These are phyloP conservation scores for Lagopus leucura DNA, from an alignment of 2,113 vertebrate species.

Conservation along the genomic window DNA sequence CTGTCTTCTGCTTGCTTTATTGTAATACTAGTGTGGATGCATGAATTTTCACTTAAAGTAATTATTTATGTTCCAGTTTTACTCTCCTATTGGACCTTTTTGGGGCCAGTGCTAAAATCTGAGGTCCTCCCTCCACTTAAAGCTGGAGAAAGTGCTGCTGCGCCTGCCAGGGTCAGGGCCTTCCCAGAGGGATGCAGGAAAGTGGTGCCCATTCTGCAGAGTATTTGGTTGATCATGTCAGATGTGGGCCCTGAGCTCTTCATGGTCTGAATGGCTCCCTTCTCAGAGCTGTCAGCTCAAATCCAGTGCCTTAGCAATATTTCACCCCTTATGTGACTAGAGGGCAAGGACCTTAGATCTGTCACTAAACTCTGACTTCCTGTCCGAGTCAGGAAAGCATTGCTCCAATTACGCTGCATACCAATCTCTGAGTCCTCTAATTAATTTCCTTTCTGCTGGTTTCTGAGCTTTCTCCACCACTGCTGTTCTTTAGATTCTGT, in stretches of 20 bases:
- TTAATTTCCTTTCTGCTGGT: slow-evolving; percentile 30
- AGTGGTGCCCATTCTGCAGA: rapidly evolving
- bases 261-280: not conserved
- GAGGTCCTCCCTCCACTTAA: not conserved
- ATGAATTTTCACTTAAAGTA: not conserved
- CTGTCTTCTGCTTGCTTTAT: not conserved
- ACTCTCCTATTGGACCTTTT: not conserved
- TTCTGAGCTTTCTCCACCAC: not conserved
- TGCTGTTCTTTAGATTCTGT: not conserved
- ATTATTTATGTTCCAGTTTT: not conserved
- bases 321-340: not conserved
- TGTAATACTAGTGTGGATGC: not conserved
- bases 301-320: not conserved
- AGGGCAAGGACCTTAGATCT: slow-evolving; percentile 30
- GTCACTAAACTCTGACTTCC: not conserved
- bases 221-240: not conserved
- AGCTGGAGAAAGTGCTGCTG: not conserved
- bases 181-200: not conserved
- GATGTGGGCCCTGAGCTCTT: not conserved
- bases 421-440: not conserved
- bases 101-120: not conserved
- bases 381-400: not conserved
- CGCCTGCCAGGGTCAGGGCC: not conserved
- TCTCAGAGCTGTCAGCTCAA: slow-evolving; percentile 21
- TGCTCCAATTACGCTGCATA: slow-evolving; percentile 8